Conservation (phyloP, 2,888 invertebrate species). For the Stenichneumon culpator region DNA sequence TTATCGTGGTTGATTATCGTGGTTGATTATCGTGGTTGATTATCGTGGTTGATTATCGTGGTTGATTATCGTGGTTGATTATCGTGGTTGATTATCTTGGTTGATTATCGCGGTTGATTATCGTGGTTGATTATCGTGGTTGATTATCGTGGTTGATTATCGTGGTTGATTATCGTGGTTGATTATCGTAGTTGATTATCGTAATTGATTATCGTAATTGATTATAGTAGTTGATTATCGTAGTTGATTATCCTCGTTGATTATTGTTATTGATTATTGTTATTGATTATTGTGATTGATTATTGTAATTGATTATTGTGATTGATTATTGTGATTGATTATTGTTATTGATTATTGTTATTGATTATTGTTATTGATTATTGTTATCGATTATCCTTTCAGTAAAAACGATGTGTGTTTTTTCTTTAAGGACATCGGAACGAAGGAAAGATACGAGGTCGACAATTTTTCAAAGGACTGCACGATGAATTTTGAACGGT, state of each 20-base stretch:
- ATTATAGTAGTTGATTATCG: not conserved
- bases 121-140: not conserved
- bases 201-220: not conserved
- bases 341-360: not conserved
- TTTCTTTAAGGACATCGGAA: conserved; percentile 26
- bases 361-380: not conserved
- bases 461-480: conserved; percentile 55
- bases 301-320: not conserved
- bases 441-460: conserved; percentile 53
- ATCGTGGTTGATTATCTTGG: not conserved
- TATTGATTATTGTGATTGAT: not conserved
- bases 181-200: not conserved
- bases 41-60: not conserved
- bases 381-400: not conserved
- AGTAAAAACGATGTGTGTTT: conserved; percentile 37
- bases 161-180: not conserved
- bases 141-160: not conserved
- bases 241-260: not conserved
- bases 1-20: not conserved
- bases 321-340: not conserved
- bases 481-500: conserved; percentile 81
- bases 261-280: not conserved
- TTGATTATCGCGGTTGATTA: not conserved
- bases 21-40: not conserved
- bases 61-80: not conserved